Evolutionary conservation across 2,888 invertebrate species (phyloP), one percentile per base, ranked within the genome.

Genomic region (Eristalinus sepulchralis): DNA sequence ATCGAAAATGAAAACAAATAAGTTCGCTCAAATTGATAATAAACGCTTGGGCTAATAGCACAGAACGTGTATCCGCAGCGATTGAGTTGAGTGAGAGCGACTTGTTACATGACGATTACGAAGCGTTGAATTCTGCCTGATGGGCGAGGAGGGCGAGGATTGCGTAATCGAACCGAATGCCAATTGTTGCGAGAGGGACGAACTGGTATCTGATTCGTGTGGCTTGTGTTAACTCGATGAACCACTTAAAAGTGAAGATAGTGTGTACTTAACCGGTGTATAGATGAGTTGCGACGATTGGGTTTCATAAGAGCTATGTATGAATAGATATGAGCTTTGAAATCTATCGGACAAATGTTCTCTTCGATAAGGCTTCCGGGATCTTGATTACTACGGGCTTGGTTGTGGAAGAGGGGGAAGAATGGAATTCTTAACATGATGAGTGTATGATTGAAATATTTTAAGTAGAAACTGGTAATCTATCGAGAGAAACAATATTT

Each of bases 21-120:
- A 73, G 64, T 77, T 55, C 55, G 36, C 60, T 20, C 17, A 66
- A 80, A 66, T 80, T 80, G 79, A 66, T 80, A 80, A 72, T 80
- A 72, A 79, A 72, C 57, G 72, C 27, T 80, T 59, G 11, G 24
- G 53, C 55, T 80, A 71, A 73, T 80, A 72, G 66, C 62, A 31
- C 39, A 53, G 1, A 63, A 34, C 62, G 31, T 63, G 53, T 71
- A 24, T 64, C 22, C 57, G 11, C 24, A 24, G 24, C 57, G 24
- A 34, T 31, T 55, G 22, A 22, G 72, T 63, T 72, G 62, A 66
- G 62, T 83, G 55, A 68, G 47, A 68, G 57, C 70, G 60, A 84
- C 75, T 76, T 70, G 71, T 75, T 80, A 27, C 66, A 66, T 63
- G 66, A 47, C 63, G 78, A 10, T 36, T 67, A 39, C n/a, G 53